Evolutionary conservation across 2,888 invertebrate species (phyloP), one percentile per base, ranked within the genome.

Genomic region (Osmoderma eremita): DNA sequence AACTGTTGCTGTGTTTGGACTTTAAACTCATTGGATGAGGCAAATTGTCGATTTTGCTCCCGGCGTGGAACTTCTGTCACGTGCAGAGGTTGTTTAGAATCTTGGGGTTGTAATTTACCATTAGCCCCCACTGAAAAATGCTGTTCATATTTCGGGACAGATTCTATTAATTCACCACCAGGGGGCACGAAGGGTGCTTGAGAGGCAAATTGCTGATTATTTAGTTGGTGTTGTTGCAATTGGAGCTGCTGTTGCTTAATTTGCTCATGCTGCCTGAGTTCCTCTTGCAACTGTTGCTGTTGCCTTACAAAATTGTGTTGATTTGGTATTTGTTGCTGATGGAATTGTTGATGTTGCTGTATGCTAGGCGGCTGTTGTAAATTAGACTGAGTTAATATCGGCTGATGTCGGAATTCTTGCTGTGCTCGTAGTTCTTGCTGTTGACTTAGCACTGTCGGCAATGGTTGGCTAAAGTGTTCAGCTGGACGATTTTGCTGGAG

Each of bases 81-180:
- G 30, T 30, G 30, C 8, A 30, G 30, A 8, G 30, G 30, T 30
- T 53, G 53, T 45, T 61, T 61, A 6, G 58, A 2, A 36, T 30
- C 30, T 6, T 61, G 58, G n/a, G 58, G 48, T 17, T 61, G 62
- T 18, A 51, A 49, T 30, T 67, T 62, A 20, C 69, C 67, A 42
- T 68, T 63, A 17, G 56, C 83, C 74, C 83, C 82, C n/a, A 88
- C 84, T 12, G 90, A 87, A 70, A 90, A 86, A 74, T 93, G 93
- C 73, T 93, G 92, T 80, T 94, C 93, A 72, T 88, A 89, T 82
- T 91, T 92, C 4, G 93, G 89, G 67, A 93, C 88, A 15, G 93
- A 88, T 64, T 90, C 88, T 17, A 92, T 86, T 42, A 93, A 83
- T 81, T 93, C 91, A 0, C 92, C 91, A 39, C 88, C 90, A 1